Conservation (phyloP, 30 jellyfish, hydroid and myxozoan genomes). For the Nemopilema nomurai region DNA sequence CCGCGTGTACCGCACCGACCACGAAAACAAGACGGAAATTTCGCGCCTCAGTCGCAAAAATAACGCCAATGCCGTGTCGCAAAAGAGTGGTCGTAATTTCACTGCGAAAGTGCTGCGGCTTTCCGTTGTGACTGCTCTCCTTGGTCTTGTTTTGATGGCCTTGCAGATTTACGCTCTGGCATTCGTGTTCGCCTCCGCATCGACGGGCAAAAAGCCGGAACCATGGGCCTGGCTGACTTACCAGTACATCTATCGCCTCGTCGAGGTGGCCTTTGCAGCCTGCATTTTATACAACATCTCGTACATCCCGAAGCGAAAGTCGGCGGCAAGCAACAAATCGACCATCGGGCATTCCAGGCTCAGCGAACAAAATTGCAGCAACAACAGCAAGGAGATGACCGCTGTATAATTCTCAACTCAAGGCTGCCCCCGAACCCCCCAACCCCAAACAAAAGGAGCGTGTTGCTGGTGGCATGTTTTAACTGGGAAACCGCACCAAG, state of each 20-base stretch:
- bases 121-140: constrained; percentile 44
- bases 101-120: constrained; percentile 61
- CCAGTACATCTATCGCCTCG: constrained; percentile 54
- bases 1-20: constrained; percentile 25
- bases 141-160: constrained; percentile 45
- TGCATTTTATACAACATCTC: constrained; percentile 56
- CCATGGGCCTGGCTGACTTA: constrained; percentile 80
- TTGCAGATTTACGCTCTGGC: constrained; percentile 68
- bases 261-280: constrained; percentile 48
- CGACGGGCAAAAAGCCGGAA: background rate
- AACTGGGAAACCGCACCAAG: too few species aligned
- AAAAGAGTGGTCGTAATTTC: background rate
- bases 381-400: background rate
- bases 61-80: background rate
- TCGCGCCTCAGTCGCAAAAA: constrained; percentile 11
- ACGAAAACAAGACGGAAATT: constrained; percentile 30
- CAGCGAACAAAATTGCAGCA: background rate
- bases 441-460: too few species aligned
- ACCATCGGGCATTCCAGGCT: background rate
- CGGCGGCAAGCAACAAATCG: background rate
- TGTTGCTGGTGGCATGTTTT: too few species aligned
- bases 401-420: background rate
- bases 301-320: constrained; percentile 28
- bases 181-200: constrained; percentile 5
- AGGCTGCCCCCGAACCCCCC: too few species aligned